phyloP scores from a whole-genome alignment of 2,888 invertebrate genomes.

The Tortricodes alternella region DNA sequence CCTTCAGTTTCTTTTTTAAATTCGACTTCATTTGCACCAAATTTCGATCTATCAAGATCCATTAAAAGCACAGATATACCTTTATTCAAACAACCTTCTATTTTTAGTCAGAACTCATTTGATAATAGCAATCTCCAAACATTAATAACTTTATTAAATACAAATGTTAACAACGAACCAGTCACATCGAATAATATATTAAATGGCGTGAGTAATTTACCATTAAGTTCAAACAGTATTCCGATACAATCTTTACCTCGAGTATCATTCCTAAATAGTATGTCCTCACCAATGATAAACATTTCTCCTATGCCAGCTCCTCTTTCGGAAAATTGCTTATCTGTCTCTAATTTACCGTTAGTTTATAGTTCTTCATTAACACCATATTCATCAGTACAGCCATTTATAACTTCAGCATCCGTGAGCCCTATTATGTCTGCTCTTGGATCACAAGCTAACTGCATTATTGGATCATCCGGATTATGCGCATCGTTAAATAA shows the following conservation, averaged over 20 bases:
- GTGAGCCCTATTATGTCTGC: background rate
- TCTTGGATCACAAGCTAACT: background rate
- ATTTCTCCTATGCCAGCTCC: conserved; percentile 1
- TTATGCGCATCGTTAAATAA: conserved; percentile 8
- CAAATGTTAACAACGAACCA: background rate
- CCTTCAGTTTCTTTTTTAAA: background rate
- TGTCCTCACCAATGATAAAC: conserved; percentile 4
- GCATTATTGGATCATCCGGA: background rate
- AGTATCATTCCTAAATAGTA: conserved; percentile 6
- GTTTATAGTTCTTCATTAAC: background rate
- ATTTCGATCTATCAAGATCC: background rate
- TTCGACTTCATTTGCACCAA: conserved; percentile 3
- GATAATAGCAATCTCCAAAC: conserved; percentile 9
- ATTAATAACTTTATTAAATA: background rate
- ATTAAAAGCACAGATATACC: background rate
- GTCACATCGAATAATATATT: background rate
- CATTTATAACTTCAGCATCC: background rate
- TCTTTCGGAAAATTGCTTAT: background rate
- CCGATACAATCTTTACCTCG: conserved; percentile 13
- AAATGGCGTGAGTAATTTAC: background rate
- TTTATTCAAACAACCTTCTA: background rate
- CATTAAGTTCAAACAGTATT: background rate
- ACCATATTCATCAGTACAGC: background rate
- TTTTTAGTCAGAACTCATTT: background rate
- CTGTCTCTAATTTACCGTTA: conserved; percentile 14